Conservation (phyloP, 2,888 invertebrate species). For the Formica aserva region DNA sequence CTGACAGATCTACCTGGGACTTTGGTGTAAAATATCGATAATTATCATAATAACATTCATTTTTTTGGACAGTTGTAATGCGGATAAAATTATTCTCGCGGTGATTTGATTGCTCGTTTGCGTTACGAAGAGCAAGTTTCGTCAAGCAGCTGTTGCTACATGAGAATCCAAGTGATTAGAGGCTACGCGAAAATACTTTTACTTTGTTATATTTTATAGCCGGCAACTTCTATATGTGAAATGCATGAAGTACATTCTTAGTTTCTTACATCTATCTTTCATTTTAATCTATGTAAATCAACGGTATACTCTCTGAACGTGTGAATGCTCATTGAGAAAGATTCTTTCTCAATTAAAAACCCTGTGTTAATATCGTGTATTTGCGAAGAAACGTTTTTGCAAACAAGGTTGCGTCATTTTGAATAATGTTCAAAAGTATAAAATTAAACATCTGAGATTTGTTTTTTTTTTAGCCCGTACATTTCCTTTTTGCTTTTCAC, state of each 20-base stretch:
- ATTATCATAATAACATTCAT: constrained; percentile 35
- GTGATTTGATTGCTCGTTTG: neutral
- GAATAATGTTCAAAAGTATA: neutral
- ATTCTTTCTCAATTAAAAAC: constrained; percentile 21
- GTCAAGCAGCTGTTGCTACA: constrained; percentile 33
- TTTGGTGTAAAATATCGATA: neutral
- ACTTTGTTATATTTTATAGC: constrained; percentile 19
- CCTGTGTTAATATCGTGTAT: neutral
- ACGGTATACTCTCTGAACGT: neutral
- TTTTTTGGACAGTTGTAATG: constrained; percentile 21
- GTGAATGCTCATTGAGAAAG: constrained; percentile 42
- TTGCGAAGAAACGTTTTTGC: neutral
- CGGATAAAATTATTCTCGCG: neutral
- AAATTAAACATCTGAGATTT: neutral
- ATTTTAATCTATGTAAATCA: constrained; percentile 33
- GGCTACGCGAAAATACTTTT: neutral
- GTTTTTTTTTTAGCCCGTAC: neutral
- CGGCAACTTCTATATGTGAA: neutral
- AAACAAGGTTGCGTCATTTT: neutral
- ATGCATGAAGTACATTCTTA: neutral
- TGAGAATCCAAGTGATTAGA: constrained; percentile 12
- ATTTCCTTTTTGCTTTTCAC: constrained; percentile 7
- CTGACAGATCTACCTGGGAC: neutral
- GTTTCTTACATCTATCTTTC: neutral
- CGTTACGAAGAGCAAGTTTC: constrained; percentile 8